These are phyloP conservation scores for Suncus etruscus DNA, from an alignment of 2,113 vertebrate species.

Conservation along the genomic window DNA sequence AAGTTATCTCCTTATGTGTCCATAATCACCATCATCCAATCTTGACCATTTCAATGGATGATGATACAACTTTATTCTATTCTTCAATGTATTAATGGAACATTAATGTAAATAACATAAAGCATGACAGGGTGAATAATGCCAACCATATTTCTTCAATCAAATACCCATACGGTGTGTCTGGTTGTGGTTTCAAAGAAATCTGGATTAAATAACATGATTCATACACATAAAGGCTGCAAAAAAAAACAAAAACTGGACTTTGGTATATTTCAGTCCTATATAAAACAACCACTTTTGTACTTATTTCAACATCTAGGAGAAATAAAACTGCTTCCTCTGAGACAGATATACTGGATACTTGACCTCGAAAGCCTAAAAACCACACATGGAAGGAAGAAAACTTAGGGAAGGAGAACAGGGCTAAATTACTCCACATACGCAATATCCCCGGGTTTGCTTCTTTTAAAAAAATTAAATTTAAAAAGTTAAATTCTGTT, in stretches of 20 bases:
- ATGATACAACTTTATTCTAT: conserved; percentile 71
- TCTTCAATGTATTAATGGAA: conserved; percentile 60
- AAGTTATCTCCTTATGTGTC: conserved; percentile 43
- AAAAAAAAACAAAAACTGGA: conserved; percentile 81
- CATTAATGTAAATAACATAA: conserved; percentile 77
- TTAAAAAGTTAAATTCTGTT: conserved; percentile 27
- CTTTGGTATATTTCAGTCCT: conserved; percentile 79
- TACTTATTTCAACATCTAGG: conserved; percentile 76
- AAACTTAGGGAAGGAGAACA: conserved; percentile 38
- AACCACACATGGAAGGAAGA: conserved; percentile 68
- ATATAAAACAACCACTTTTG: conserved; percentile 80
- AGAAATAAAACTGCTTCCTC: conserved; percentile 80
- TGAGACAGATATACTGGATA: conserved; percentile 57
- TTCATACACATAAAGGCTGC: conserved; percentile 83
- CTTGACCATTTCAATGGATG: conserved; percentile 50
- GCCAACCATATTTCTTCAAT: conserved; percentile 67
- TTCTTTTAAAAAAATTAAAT: conserved; percentile 16
- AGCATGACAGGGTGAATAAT: conserved; percentile 66
- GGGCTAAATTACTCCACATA: conserved; percentile 3
- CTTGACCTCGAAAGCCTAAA: conserved; percentile 65
- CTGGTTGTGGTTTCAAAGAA: conserved; percentile 83
- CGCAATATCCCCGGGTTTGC: not conserved
- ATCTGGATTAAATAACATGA: conserved; percentile 84
- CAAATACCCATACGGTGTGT: conserved; percentile 73
- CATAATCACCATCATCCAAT: conserved; percentile 33